Percentiles rank a stretch among this genome's conserved stretches.
Conservation (phyloP, 1,140 invertebrate species). For the Macrosteles quadrilineatus region DNA sequence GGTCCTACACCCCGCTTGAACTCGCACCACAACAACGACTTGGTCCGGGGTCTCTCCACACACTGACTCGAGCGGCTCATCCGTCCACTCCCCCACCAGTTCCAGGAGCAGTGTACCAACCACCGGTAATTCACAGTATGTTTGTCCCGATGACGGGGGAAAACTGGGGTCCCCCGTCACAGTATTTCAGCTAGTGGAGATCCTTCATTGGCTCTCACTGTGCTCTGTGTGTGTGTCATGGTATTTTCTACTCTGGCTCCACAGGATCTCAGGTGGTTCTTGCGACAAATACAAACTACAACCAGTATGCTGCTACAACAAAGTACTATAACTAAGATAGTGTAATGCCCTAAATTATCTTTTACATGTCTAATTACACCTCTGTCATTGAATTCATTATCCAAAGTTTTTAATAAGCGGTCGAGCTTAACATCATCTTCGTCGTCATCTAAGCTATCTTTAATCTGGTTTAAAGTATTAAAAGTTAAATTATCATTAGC, state of each 20-base stretch:
- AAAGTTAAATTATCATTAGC: background rate
- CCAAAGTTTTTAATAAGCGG: background rate
- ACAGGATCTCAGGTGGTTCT: background rate
- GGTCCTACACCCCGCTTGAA: too few relatives aligned
- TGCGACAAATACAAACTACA: background rate
- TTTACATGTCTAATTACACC: background rate
- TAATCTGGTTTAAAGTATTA: background rate
- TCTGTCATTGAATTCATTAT: background rate
- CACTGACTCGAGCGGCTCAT: too few relatives aligned
- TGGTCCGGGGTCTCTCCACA: too few relatives aligned
- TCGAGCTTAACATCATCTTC: background rate
- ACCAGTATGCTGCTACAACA: background rate
- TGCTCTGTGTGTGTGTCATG: background rate
- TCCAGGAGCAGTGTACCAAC: too few relatives aligned
- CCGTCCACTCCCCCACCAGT: too few relatives aligned
- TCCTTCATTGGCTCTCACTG: background rate
- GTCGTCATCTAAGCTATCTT: background rate
- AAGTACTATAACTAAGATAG: background rate
- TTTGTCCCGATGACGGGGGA: too few relatives aligned
- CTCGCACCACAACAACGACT: too few relatives aligned
- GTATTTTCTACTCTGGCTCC: background rate
- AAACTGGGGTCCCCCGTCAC: too few relatives aligned
- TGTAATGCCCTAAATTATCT: background rate
- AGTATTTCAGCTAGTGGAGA: background rate
- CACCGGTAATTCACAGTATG: too few relatives aligned